Conservation (phyloP, 2,113 vertebrate species). For the Poeciliopsis retropinna region DNA sequence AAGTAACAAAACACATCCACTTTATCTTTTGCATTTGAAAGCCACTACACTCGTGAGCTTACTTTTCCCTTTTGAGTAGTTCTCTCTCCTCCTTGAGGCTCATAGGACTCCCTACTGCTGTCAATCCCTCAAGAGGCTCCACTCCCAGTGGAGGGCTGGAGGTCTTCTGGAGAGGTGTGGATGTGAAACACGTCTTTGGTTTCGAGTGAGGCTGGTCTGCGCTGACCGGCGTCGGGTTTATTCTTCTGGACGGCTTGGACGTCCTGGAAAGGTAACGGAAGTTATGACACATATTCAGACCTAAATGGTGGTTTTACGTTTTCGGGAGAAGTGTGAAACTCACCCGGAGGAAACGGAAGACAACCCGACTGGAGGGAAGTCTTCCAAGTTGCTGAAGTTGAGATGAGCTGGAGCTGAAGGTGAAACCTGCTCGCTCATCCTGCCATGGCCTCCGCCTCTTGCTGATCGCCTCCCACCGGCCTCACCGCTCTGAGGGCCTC, state of each 20-base stretch:
- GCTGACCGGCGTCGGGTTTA: slow-evolving; percentile 96
- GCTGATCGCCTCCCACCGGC: slow-evolving; percentile 74
- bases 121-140: slow-evolving; percentile 71
- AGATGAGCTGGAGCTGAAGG: slow-evolving; percentile 77
- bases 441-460: slow-evolving; percentile 63
- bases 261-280: slow-evolving; percentile 71
- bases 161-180: slow-evolving; percentile 86
- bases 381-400: slow-evolving; percentile 94
- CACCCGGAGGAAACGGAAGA: slow-evolving; percentile 79
- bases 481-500: slow-evolving; percentile 76
- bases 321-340: slow-evolving; percentile 51
- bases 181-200: slow-evolving; percentile 96
- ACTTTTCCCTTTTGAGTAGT: slow-evolving; percentile 94
- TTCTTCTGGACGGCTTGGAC: slow-evolving; percentile 91
- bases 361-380: slow-evolving; percentile 92
- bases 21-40: neutral
- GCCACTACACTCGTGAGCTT: slow-evolving; percentile 23
- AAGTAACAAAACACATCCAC: too few species aligned
- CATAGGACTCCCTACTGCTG: slow-evolving; percentile 56
- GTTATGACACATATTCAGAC: neutral
- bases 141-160: slow-evolving; percentile 69
- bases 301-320: neutral
- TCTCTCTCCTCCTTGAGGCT: slow-evolving; percentile 94
- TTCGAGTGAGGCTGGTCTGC: slow-evolving; percentile 89
- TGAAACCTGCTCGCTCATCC: slow-evolving; percentile 67